Evolutionary conservation across 2,888 invertebrate species (phyloP), one percentile per base, ranked within the genome.

Genomic region (Electrophaes corylata): DNA sequence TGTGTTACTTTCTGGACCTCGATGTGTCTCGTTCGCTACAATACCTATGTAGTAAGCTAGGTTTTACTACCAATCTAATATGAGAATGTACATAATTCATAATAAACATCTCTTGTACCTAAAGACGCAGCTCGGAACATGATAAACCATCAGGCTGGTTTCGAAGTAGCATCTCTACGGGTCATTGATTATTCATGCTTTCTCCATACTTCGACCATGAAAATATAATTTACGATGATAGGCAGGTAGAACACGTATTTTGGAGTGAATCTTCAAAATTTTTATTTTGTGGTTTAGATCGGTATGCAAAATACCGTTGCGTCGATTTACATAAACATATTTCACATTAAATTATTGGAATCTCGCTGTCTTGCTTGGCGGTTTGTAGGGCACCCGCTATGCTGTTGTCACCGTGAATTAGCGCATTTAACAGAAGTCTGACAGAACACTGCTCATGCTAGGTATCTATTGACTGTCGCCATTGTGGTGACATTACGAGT

Each of bases 371-470:
- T n/a, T n/a, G n/a, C n/a, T 57, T 44, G 46, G 4, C 39, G 29
- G 39, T 66, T 61, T 61, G 60, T 66, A 62, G 66, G 62, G 50
- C 64, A 31, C 60, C 66, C 64, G 64, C 64, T 66, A 66, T 49
- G 33, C 52, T 52, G 61, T 40, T 51, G 48, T 53, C 56, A 41
- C 54, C 26, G 10, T 31, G 35, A 62, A 64, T 64, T 66, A 66
- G 60, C 60, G 60, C 66, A 19, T 56, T 29, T 29, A 29, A 29
- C 10, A 29, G 3, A 29, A 29, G 26, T 26, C 5, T 6, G 26
- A 33, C 29, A 52, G 40, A 20, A n/a, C 33, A 40, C 35, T 35
- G 20, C 14, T 35, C 35, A 5, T 16, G 35, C 12, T 12, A 35
- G n/a, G 4, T 12, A 4, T 8, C 23, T 23, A 23, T 6, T 23